phyloP scores from a whole-genome alignment of 2,797 vertebrate genomes.

The Smutsia gigantea region DNA sequence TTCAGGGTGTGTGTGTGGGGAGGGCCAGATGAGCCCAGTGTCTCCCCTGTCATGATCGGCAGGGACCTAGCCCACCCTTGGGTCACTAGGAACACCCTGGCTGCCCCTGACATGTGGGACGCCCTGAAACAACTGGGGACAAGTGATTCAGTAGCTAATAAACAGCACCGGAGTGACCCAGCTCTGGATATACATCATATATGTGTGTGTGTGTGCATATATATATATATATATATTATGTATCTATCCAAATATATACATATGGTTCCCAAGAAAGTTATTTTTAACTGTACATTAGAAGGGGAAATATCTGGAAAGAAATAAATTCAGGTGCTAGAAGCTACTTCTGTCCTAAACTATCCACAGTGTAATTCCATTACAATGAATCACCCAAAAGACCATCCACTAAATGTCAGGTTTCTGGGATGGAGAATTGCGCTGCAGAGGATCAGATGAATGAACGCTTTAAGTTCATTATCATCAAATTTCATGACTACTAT shows the following conservation, averaged over 20 bases:
- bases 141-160: rapidly evolving
- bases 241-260: not conserved
- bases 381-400: not conserved
- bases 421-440: not conserved
- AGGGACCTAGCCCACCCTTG: rapidly evolving
- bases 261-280: no score
- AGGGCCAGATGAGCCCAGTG: rapidly evolving
- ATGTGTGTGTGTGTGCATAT: rapidly evolving
- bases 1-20: not conserved
- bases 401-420: rapidly evolving
- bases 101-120: rapidly evolving
- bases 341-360: rapidly evolving
- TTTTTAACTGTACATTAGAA: not conserved
- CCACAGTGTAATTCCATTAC: not conserved
- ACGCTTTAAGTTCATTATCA: not conserved
- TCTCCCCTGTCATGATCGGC: rapidly evolving
- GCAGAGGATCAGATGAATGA: not conserved
- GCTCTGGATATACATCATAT: not conserved
- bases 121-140: not conserved
- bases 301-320: not conserved
- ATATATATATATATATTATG: not conserved
- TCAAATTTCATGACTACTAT: not conserved
- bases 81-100: rapidly evolving
- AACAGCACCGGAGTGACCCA: not conserved
- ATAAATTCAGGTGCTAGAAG: not conserved